phyloP scores from a whole-genome alignment of 2,113 vertebrate genomes.

The Calyptommatus sinebrachiatus region DNA sequence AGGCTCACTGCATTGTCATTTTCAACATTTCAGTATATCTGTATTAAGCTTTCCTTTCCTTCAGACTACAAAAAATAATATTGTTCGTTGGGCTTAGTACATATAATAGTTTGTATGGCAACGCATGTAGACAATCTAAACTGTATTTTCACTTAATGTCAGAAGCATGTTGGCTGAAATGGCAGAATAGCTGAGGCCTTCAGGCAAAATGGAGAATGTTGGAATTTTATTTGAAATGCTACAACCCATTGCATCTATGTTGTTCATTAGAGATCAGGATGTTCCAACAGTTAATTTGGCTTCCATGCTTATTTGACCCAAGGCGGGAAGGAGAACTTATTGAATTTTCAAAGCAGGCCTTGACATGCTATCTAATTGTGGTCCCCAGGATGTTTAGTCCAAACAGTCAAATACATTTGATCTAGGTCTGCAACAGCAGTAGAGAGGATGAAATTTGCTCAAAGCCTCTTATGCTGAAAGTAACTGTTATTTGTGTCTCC shows the following conservation, averaged over 20 bases:
- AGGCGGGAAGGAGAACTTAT: not conserved
- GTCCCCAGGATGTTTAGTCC: constrained; percentile 4
- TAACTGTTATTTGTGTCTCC: not conserved
- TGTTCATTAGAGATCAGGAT: not conserved
- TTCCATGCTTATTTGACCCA: constrained; percentile 8
- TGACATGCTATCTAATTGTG: constrained; percentile 23
- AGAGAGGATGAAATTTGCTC: not conserved
- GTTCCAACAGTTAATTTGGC: constrained; percentile 28
- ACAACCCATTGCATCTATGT: not conserved
- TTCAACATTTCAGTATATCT: constrained; percentile 7
- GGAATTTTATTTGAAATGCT: constrained; percentile 31
- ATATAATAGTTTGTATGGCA: not conserved
- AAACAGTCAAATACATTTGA: constrained; percentile 13
- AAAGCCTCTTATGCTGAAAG: not conserved
- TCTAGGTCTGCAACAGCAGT: not conserved
- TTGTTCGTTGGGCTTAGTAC: constrained; percentile 30
- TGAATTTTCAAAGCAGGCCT: constrained; percentile 20
- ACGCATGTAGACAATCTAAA: not conserved
- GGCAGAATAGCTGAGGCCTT: constrained; percentile 21
- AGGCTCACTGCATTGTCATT: not conserved
- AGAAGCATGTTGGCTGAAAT: constrained; percentile 25
- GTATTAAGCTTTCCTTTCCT: constrained; percentile 17
- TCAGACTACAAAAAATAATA: fast-evolving
- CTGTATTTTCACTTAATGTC: not conserved
- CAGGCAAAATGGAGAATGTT: constrained; percentile 19